Percentiles rank a stretch among this genome's conserved stretches.
These are phyloP conservation scores for Schizothorax lantsangensis DNA, from an alignment of 2,797 vertebrate species.

Conservation along the genomic window DNA sequence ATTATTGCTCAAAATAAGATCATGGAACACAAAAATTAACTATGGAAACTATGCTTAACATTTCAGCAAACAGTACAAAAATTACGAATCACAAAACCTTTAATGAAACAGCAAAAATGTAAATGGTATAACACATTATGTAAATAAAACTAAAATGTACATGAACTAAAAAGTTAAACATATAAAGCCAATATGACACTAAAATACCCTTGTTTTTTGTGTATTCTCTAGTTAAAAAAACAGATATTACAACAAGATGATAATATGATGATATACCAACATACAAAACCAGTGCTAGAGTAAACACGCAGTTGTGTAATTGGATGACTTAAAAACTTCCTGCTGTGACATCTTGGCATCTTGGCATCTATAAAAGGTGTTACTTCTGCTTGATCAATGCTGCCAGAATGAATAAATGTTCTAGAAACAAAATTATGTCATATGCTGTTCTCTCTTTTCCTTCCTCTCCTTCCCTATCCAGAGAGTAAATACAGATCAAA, in stretches of 20 bases:
- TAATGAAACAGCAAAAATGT: neutral
- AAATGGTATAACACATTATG: neutral
- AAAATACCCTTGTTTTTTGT: too few relatives aligned
- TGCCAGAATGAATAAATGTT: neutral
- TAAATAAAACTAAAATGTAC: neutral
- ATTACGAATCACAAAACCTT: neutral
- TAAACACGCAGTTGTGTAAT: neutral
- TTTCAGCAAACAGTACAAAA: neutral
- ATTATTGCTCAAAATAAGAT: neutral
- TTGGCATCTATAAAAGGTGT: neutral
- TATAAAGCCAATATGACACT: neutral
- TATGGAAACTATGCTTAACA: neutral
- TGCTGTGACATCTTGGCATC: neutral
- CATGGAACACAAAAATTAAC: neutral
- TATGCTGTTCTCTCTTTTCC: neutral
- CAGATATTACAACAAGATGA: neutral
- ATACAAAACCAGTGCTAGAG: neutral
- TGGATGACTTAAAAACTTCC: neutral
- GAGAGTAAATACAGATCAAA: slow-evolving; percentile 24
- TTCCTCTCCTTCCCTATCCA: neutral
- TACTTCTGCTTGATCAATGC: neutral
- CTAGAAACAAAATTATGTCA: slow-evolving; percentile 12
- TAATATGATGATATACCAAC: neutral
- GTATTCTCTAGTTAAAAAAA: neutral
- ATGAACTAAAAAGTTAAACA: neutral